Base-by-base conservation (phyloP, 2,797 vertebrate species). In the Microcaecilia unicolor region DNA sequence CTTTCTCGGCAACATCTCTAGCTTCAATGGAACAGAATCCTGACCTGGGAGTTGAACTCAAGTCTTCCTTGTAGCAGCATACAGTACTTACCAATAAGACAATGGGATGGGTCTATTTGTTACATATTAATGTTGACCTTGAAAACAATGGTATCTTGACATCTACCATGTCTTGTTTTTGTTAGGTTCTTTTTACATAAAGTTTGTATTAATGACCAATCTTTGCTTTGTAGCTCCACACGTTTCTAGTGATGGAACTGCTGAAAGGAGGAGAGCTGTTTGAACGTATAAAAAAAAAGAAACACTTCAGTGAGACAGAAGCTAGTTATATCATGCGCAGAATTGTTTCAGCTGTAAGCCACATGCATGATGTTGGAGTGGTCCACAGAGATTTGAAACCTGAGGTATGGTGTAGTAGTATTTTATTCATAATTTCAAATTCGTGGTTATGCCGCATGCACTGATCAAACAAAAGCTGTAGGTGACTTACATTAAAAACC, bases 321-420 rank as follows among this genome's bases (percentile, higher is more conserved):
- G 96, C 96, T 48, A 99, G 93, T 55, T 82, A 80, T 51, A 98
- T 99, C 58, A 99, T 98, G 93, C 79, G 93, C 45, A 89, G 81
- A 34, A 87, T 99, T 21, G 94, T 98, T 37, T 98, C 96, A 0
- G 96, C 96, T 0, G 96, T 95, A 48, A 99, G 94, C 72, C 94
- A 99, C 70, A 99, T 99, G 96, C 96, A 99, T 0, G 96, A 98
- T 11, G 96, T 96, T 1, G 94, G 96, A 15, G 96, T 99, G 33
- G 93, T 99, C 46, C 94, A 99, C 25, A 70, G 96, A 38, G 96
- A 99, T 57, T 81, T 98, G 41, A 99, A 99, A 60, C 94, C 96
- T 2, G 94, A 98, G 94, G 95, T 97, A 90, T 4, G 21, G 8
- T 27, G 4, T n/a, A n/a, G n/a, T n/a, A n/a, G n/a, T n/a, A n/a